phyloP scores from a whole-genome alignment of 2,797 vertebrate species.

The Eulemur mongoz region DNA sequence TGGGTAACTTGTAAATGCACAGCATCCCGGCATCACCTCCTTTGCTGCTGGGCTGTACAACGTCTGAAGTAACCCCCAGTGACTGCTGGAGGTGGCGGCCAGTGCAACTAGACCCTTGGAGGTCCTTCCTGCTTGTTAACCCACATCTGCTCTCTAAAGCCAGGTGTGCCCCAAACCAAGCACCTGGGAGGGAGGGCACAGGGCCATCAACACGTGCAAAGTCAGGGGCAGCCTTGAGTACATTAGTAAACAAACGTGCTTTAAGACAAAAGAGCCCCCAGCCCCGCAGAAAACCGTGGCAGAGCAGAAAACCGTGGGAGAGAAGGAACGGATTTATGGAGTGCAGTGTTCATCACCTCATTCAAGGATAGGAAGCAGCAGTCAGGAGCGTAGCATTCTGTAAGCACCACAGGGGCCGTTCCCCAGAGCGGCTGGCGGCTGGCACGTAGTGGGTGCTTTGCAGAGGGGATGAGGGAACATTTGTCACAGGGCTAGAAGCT shows the following conservation, averaged over 20 bases:
- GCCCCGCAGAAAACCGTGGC: fast-evolving
- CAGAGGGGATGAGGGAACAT: background rate
- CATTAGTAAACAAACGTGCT: background rate
- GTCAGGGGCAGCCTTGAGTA: background rate
- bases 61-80: background rate
- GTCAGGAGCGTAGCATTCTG: fast-evolving
- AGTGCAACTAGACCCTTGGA: background rate
- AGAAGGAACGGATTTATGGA: background rate
- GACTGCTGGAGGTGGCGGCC: background rate
- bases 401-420: background rate
- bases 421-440: background rate
- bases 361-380: background rate
- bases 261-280: background rate
- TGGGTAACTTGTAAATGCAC: background rate
- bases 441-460: background rate
- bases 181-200: background rate
- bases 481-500: background rate
- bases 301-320: too few relatives aligned
- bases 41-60: background rate
- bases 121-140: background rate
- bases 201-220: fast-evolving
- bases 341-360: background rate
- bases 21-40: background rate
- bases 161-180: background rate
- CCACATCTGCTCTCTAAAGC: background rate